These are phyloP conservation scores for Oxygymnocypris stewartii DNA, from an alignment of 2,113 vertebrate genomes.

Conservation along the genomic window DNA sequence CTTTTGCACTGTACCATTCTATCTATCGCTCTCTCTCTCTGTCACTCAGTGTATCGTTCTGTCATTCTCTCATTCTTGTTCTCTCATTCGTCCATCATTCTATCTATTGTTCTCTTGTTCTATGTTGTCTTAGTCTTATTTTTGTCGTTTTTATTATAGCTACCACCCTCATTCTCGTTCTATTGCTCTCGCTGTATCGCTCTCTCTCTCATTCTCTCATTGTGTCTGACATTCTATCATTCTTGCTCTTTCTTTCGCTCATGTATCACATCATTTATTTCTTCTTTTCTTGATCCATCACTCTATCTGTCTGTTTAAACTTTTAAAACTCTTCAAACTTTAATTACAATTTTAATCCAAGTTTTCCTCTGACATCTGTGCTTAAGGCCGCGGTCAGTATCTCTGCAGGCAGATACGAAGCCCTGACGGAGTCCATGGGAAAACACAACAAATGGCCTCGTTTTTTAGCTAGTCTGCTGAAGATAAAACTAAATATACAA, in stretches of 20 bases:
- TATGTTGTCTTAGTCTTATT: not conserved
- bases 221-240: too few relatives aligned
- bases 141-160: too few relatives aligned
- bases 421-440: conserved; percentile 24
- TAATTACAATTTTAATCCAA: not conserved
- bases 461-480: conserved; percentile 6
- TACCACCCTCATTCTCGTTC: not conserved
- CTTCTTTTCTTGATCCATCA: too few relatives aligned
- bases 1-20: not conserved
- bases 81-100: not conserved
- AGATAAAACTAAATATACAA: conserved; percentile 30
- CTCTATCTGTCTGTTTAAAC: not conserved
- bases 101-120: not conserved
- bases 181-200: not conserved
- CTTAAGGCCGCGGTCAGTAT: conserved; percentile 15
- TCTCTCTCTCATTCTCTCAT: not conserved
- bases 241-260: too few relatives aligned
- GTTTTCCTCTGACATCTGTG: not conserved
- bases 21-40: not conserved
- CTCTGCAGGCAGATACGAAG: conserved; percentile 6
- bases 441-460: conserved; percentile 42
- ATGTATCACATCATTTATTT: too few relatives aligned
- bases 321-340: not conserved
- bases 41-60: not conserved
- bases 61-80: not conserved